Conservation (phyloP, 2,888 invertebrate species). For the Teleiodes luculella region DNA sequence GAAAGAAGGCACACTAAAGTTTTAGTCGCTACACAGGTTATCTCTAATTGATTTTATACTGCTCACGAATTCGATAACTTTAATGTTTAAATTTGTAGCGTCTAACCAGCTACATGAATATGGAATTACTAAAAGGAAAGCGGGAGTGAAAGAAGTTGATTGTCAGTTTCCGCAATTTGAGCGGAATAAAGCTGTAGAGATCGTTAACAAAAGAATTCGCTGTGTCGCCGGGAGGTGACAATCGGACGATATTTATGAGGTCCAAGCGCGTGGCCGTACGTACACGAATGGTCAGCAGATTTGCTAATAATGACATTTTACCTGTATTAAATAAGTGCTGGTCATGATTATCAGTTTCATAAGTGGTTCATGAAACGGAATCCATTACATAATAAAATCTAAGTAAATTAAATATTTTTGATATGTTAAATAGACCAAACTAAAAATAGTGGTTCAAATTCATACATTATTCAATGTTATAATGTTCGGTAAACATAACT, state of each 20-base stretch:
- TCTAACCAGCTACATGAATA: not conserved
- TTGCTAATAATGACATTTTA: conserved; percentile 20
- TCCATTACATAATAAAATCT: too few relatives aligned
- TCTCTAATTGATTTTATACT: conserved; percentile 6
- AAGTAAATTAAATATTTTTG: too few relatives aligned
- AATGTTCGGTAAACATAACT: too few relatives aligned
- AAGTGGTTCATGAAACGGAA: too few relatives aligned
- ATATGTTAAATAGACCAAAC: too few relatives aligned
- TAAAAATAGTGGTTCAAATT: too few relatives aligned
- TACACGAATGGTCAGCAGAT: conserved; percentile 33
- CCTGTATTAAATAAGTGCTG: not conserved
- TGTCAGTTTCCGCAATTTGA: not conserved
- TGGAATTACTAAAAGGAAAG: not conserved
- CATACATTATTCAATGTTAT: too few relatives aligned
- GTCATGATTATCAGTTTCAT: too few relatives aligned
- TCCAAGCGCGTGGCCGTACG: conserved; percentile 31
- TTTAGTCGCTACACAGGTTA: conserved; percentile 9
- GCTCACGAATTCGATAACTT: conserved; percentile 16
- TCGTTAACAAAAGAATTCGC: conserved; percentile 23
- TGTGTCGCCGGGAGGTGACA: conserved; percentile 24
- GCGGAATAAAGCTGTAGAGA: conserved; percentile 8
- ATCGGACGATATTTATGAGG: conserved; percentile 25
- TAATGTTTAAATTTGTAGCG: conserved; percentile 1
- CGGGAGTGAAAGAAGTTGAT: not conserved
- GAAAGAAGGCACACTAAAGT: conserved; percentile 28